These are phyloP conservation scores for Pleuronectes platessa DNA, from an alignment of 2,113 vertebrate genomes.

Conservation along the genomic window DNA sequence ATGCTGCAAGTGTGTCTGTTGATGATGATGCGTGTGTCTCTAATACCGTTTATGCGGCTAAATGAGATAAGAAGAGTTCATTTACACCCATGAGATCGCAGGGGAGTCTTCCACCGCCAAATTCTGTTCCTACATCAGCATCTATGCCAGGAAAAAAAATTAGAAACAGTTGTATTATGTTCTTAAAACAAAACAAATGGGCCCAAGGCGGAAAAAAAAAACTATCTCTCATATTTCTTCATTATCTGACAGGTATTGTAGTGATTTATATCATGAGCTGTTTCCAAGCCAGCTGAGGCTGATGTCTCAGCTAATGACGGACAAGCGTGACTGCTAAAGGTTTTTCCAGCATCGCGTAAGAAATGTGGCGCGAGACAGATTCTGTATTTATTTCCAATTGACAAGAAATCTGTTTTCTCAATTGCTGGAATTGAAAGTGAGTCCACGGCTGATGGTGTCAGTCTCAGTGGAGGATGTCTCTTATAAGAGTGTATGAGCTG, in stretches of 20 bases:
- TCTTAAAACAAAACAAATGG: background rate
- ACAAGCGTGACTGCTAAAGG: background rate
- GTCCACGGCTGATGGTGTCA: background rate
- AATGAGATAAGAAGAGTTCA: constrained; percentile 16
- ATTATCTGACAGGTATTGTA: background rate
- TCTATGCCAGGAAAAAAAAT: constrained; percentile 1
- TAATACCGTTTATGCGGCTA: constrained; percentile 12
- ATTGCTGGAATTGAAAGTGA: constrained; percentile 26
- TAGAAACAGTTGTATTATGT: constrained; percentile 5
- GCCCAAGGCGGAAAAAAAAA: background rate
- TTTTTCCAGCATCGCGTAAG: constrained; percentile 1
- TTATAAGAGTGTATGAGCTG: constrained; percentile 4
- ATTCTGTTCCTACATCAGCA: constrained; percentile 17
- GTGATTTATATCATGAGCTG: background rate
- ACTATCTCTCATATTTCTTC: background rate
- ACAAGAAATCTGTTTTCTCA: background rate
- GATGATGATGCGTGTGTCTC: constrained; percentile 1
- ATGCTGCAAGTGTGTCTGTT: background rate
- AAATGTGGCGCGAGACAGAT: constrained; percentile 1
- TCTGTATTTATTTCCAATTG: constrained; percentile 11
- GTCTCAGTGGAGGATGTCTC: constrained; percentile 32
- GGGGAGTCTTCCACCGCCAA: background rate
- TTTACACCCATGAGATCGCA: constrained; percentile 13
- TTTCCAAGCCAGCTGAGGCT: background rate
- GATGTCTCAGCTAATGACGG: constrained; percentile 3